phyloP scores from a whole-genome alignment of 2,797 vertebrate genomes.

The Limnodromus scolopaceus region DNA sequence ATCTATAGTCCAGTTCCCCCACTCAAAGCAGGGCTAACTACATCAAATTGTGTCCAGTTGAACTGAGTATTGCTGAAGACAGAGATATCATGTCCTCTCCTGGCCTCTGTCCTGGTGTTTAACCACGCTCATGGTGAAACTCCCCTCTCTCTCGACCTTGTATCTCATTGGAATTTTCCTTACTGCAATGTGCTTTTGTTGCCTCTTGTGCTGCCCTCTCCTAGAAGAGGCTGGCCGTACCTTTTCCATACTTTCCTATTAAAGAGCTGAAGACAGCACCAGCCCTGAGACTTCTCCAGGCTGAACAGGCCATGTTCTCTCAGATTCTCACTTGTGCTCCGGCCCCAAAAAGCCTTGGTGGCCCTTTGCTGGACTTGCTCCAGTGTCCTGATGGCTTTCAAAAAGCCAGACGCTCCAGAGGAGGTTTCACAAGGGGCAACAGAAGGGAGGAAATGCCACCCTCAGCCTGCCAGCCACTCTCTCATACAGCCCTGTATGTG shows the following conservation, averaged over 20 bases:
- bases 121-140: not conserved
- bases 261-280: not conserved
- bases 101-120: not conserved
- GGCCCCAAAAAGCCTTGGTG: not conserved
- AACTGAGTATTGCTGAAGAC: not conserved
- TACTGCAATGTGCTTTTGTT: not conserved
- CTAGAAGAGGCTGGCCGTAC: not conserved
- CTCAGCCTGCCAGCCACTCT: too few relatives aligned
- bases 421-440: not conserved
- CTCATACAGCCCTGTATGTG: not conserved
- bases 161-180: not conserved
- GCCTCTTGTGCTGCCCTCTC: not conserved
- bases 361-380: not conserved
- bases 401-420: not conserved
- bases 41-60: not conserved
- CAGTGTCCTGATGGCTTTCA: not conserved
- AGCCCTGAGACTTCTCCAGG: not conserved
- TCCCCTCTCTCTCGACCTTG: not conserved
- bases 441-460: not conserved
- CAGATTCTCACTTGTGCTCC: not conserved
- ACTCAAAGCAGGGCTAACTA: not conserved
- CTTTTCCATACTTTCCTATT: not conserved
- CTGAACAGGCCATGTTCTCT: accelerated
- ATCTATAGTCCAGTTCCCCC: not conserved
- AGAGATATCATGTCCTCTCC: not conserved